These are phyloP conservation scores for Heterotilapia buettikoferi DNA, from an alignment of 2,113 vertebrate species.

Conservation along the genomic window DNA sequence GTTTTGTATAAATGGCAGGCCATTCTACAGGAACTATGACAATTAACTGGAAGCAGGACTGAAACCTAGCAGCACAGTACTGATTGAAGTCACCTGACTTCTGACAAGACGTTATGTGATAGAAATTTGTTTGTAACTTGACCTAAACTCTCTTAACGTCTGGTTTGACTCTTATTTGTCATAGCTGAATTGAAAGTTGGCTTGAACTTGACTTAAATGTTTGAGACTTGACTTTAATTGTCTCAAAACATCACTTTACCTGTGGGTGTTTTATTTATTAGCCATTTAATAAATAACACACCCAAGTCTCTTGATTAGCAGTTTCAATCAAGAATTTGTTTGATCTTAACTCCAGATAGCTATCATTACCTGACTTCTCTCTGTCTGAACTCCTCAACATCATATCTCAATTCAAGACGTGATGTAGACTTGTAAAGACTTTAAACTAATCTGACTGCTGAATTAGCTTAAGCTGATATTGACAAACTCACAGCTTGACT, in stretches of 20 bases:
- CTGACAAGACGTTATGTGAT: not conserved
- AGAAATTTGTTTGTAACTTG: not conserved
- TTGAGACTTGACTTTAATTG: not conserved
- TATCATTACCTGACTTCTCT: accelerated
- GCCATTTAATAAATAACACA: not conserved
- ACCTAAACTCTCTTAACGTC: not conserved
- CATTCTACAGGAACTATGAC: not conserved
- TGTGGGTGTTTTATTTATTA: not conserved
- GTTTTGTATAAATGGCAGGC: not conserved
- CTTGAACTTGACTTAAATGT: not conserved
- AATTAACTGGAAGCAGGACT: accelerated
- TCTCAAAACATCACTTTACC: not conserved
- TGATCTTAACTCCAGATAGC: not conserved
- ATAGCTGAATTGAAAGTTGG: not conserved
- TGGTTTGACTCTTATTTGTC: not conserved
- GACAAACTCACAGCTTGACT: not conserved
- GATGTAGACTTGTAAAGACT: not conserved
- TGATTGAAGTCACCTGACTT: not conserved
- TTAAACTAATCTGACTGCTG: not conserved
- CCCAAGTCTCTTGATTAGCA: accelerated
- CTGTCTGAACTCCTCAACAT: not conserved
- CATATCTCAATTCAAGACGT: accelerated
- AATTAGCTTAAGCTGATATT: not conserved
- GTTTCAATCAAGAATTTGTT: not conserved
- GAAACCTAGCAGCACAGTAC: not conserved